phyloP scores from a whole-genome alignment of 2,888 invertebrate genomes.

The Rhagonycha lutea region DNA sequence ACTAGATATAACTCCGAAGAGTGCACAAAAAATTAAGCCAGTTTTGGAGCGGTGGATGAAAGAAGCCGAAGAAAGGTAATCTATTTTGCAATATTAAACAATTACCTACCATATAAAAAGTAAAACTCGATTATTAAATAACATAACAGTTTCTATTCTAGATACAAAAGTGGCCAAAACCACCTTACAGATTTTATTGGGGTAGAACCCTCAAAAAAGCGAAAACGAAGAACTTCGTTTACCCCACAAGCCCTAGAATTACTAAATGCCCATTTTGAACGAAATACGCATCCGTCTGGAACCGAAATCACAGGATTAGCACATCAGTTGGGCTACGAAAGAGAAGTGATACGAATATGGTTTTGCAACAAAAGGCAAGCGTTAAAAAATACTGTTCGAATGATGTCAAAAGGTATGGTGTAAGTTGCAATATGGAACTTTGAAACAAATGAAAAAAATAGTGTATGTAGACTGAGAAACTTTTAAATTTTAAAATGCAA shows the following conservation, averaged over 20 bases:
- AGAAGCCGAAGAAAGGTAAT: slow-evolving; percentile 91
- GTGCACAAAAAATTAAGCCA: slow-evolving; percentile 98
- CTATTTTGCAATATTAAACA: not conserved
- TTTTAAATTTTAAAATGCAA: slow-evolving; percentile 7
- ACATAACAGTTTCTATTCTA: slow-evolving; percentile 56
- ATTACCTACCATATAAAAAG: not conserved
- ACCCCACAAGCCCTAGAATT: slow-evolving; percentile 95
- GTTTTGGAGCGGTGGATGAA: slow-evolving; percentile 99
- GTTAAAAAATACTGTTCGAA: slow-evolving; percentile 94
- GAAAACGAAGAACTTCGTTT: slow-evolving; percentile 95
- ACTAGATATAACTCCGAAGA: slow-evolving; percentile 98
- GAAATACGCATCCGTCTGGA: slow-evolving; percentile 98
- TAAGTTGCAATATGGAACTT: slow-evolving; percentile 48
- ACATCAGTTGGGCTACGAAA: slow-evolving; percentile 93
- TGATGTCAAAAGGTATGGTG: slow-evolving; percentile 89
- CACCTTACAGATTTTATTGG: slow-evolving; percentile 95
- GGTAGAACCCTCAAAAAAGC: slow-evolving; percentile 94
- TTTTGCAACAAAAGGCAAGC: slow-evolving; percentile 99
- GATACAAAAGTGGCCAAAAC: slow-evolving; percentile 90
- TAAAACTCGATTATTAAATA: slow-evolving; percentile 29
- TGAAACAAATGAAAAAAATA: not conserved
- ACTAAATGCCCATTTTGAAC: slow-evolving; percentile 92
- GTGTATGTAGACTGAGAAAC: slow-evolving; percentile 21
- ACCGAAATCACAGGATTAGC: slow-evolving; percentile 96
- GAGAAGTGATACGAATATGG: slow-evolving; percentile 98